Evolutionary conservation across 2,113 vertebrate species (phyloP).

Genomic region (Charadrius vociferus): DNA sequence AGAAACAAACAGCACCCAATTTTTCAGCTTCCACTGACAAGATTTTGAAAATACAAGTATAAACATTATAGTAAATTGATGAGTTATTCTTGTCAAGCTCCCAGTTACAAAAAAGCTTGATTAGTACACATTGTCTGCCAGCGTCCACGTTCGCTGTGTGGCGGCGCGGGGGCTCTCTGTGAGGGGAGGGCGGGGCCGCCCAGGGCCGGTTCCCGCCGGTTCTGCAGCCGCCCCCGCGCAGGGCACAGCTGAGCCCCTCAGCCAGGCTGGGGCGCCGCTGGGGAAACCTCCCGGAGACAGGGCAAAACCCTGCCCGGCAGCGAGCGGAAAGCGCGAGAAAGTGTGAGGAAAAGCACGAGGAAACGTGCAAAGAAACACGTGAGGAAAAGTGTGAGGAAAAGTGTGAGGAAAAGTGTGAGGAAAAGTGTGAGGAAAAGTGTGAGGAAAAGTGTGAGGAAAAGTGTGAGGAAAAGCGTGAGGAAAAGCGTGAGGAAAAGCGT

Average conservation of each 20-base stretch:
- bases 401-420: too few relatives aligned
- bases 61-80: neutral
- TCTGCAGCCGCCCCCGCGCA: neutral
- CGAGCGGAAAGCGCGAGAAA: too few relatives aligned
- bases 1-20: neutral
- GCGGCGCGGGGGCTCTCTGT: neutral
- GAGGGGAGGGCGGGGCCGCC: neutral
- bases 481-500: too few relatives aligned
- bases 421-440: too few relatives aligned
- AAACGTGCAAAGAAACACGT: too few relatives aligned
- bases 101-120: neutral
- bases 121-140: accelerated
- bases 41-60: neutral
- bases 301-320: neutral
- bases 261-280: neutral
- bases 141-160: neutral
- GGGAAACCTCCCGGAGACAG: neutral
- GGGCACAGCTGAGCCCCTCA: neutral
- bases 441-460: neutral
- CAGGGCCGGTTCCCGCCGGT: neutral
- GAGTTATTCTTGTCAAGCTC: neutral
- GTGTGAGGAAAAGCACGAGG: neutral
- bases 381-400: too few relatives aligned
- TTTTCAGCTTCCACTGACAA: neutral
- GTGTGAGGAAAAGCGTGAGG: too few relatives aligned